phyloP scores from a whole-genome alignment of 2,888 invertebrate genomes.

The Drosophila nr. perissopoda region DNA sequence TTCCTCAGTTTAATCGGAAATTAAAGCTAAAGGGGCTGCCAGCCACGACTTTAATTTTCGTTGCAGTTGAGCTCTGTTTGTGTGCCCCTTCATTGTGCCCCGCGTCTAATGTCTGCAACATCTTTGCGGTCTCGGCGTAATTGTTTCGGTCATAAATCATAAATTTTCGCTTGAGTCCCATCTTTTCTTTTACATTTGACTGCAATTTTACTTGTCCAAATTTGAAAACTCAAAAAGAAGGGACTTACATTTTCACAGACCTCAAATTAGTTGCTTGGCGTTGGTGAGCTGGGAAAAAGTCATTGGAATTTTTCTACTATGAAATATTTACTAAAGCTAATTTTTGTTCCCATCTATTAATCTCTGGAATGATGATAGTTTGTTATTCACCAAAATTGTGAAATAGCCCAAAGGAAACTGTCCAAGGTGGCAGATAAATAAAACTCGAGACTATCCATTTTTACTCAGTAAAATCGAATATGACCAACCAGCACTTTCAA shows the following conservation, averaged over 20 bases:
- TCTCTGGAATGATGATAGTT: not conserved
- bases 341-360: not conserved
- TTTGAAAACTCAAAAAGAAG: conserved; percentile 38
- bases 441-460: accelerated
- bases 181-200: conserved; percentile 64
- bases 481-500: not conserved
- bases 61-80: conserved; percentile 55
- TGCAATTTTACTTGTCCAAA: conserved; percentile 71
- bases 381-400: not conserved
- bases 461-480: not conserved
- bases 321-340: not conserved
- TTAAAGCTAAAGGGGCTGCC: conserved; percentile 79
- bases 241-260: conserved; percentile 53
- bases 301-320: not conserved
- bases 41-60: conserved; percentile 80
- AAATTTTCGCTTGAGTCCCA: conserved; percentile 68
- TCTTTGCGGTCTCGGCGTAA: conserved; percentile 69
- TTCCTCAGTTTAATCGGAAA: conserved; percentile 76
- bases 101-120: conserved; percentile 70
- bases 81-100: conserved; percentile 5
- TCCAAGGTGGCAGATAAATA: not conserved
- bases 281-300: conserved; percentile 2
- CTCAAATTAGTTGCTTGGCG: conserved; percentile 35
- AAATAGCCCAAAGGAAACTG: not conserved
- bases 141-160: conserved; percentile 77